Conservation (phyloP, 92 coral and sea anemone genomes). For the Palythoa heliodiscus region DNA sequence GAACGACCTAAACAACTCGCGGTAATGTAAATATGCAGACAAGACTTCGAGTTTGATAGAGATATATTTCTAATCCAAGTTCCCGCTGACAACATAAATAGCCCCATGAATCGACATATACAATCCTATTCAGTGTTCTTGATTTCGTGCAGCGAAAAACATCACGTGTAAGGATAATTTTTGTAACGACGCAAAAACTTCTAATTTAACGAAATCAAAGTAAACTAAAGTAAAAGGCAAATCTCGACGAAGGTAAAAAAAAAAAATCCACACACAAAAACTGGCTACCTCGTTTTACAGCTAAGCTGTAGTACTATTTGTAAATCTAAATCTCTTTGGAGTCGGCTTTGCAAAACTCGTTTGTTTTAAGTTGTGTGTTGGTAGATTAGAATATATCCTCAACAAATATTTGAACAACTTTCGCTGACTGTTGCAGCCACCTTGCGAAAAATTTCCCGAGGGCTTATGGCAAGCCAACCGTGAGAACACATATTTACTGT, state of each 20-base stretch:
- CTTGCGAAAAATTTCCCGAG: neutral
- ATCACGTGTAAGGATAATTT: neutral
- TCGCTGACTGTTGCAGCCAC: neutral
- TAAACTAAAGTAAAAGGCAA: neutral
- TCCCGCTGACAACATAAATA: conserved; percentile 25
- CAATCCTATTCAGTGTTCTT: neutral
- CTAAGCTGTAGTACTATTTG: conserved; percentile 20
- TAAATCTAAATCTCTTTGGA: conserved; percentile 29
- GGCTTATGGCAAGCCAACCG: neutral
- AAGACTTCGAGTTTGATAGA: neutral
- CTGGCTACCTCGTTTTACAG: conserved; percentile 4
- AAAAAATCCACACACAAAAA: conserved; percentile 14
- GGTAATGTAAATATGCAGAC: neutral
- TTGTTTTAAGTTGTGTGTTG: conserved; percentile 11
- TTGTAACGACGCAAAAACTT: neutral
- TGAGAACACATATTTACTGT: neutral
- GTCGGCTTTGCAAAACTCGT: conserved; percentile 38
- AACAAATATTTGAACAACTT: conserved; percentile 31
- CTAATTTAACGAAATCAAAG: neutral
- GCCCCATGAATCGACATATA: conserved; percentile 2
- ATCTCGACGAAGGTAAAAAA: neutral
- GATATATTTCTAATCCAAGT: conserved; percentile 1
- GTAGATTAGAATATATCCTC: conserved; percentile 22
- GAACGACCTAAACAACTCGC: neutral
- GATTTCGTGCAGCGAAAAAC: conserved; percentile 26